Conservation (phyloP, 2,888 invertebrate species). For the Deilephila elpenor region DNA sequence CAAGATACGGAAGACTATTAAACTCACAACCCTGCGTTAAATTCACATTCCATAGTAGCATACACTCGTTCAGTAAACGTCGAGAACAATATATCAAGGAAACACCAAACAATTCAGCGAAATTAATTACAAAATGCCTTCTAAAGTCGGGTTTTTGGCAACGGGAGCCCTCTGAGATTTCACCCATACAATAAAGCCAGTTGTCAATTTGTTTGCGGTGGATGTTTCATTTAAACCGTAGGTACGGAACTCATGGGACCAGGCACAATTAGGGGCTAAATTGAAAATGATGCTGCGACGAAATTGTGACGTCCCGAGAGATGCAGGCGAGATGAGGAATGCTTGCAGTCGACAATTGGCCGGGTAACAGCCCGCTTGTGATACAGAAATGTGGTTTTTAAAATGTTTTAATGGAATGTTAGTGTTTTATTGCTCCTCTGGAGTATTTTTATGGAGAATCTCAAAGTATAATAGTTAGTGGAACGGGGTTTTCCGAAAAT, state of each 20-base stretch:
- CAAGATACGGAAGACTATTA: too few species aligned
- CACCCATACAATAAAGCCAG: conserved; percentile 45
- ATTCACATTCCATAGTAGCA: too few species aligned
- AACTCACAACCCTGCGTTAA: too few species aligned
- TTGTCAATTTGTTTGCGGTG: conserved; percentile 54
- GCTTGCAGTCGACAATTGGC: conserved; percentile 14
- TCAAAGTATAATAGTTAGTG: neutral
- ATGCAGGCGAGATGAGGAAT: conserved; percentile 33
- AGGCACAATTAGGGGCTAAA: conserved; percentile 66
- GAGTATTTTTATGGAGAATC: neutral
- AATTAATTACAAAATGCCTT: conserved; percentile 23
- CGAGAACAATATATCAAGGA: neutral
- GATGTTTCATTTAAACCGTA: conserved; percentile 52
- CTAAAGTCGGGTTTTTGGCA: conserved; percentile 35
- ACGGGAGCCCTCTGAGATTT: conserved; percentile 41
- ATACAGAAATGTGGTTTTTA: neutral
- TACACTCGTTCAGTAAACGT: too few species aligned
- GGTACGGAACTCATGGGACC: conserved; percentile 51
- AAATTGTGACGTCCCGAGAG: conserved; percentile 40
- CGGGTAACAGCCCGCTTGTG: neutral
- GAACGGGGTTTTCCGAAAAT: neutral
- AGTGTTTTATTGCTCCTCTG: neutral
- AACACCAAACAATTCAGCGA: conserved; percentile 1
- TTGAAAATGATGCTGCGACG: conserved; percentile 67
- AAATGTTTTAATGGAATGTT: neutral